Percentiles rank a stretch among this genome's conserved stretches.
Evolutionary conservation across 23 tunicate genomes (phyloP).

Genomic region (Trididemnum clinides): DNA sequence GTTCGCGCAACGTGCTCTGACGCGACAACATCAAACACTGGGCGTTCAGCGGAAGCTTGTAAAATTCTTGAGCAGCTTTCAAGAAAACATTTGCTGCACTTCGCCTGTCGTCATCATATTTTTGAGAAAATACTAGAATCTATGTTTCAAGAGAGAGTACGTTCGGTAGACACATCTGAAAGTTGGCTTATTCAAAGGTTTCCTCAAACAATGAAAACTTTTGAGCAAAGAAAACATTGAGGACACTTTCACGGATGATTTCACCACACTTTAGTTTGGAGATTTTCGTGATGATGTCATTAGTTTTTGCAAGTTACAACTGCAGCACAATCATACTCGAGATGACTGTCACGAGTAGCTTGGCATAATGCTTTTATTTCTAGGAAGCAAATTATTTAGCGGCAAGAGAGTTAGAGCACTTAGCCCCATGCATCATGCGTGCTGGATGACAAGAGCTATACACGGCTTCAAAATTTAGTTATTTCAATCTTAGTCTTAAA

Average conservation of each 20-base stretch:
- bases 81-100: background rate
- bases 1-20: background rate
- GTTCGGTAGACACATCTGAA: background rate
- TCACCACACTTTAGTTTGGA: background rate
- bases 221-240: background rate
- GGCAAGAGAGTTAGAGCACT: background rate
- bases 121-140: background rate
- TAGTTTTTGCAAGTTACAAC: background rate
- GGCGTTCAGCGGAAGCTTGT: background rate
- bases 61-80: background rate
- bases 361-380: background rate
- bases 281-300: background rate
- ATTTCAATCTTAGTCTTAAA: background rate
- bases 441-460: background rate
- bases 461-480: background rate
- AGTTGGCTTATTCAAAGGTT: conserved; percentile 3
- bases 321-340: background rate
- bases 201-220: background rate
- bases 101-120: conserved; percentile 11
- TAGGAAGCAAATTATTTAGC: background rate
- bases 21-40: background rate
- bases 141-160: background rate
- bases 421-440: background rate
- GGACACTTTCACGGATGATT: background rate
- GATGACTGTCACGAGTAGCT: background rate